Evolutionary conservation across 2,113 vertebrate genomes (phyloP).

Genomic region (Bubo blakistoni): DNA sequence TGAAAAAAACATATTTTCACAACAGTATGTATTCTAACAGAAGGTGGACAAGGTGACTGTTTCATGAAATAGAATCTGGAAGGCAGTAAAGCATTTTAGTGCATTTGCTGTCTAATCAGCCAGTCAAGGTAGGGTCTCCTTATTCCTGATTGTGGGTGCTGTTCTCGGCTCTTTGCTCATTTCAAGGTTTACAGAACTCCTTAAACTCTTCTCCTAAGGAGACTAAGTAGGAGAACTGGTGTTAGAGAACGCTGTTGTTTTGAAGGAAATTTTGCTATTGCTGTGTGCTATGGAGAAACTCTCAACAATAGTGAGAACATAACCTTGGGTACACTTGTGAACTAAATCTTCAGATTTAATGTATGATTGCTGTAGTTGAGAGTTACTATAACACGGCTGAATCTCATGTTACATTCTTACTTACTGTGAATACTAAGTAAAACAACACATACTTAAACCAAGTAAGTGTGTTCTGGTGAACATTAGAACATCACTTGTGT

Average conservation of each 20-base stretch:
- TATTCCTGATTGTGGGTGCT: background rate
- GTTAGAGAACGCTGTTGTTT: background rate
- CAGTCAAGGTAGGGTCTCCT: background rate
- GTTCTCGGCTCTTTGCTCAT: background rate
- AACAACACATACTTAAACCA: background rate
- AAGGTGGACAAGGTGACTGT: background rate
- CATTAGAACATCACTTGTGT: background rate
- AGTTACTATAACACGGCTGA: background rate
- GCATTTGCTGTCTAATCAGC: background rate
- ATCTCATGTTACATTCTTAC: background rate
- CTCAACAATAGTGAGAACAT: fast-evolving
- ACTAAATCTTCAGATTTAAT: background rate
- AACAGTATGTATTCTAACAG: background rate
- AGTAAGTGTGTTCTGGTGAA: background rate
- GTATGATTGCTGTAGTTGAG: background rate
- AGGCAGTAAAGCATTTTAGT: background rate
- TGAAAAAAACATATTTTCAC: background rate
- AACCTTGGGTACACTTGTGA: background rate
- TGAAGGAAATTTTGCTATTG: background rate
- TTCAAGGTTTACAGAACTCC: background rate
- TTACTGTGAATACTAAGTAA: background rate
- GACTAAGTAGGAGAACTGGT: background rate
- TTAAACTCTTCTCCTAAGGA: background rate
- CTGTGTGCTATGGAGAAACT: background rate
- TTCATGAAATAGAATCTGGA: background rate